These are phyloP conservation scores for Empis stercorea DNA, from an alignment of 2,888 invertebrate genomes.

Conservation along the genomic window DNA sequence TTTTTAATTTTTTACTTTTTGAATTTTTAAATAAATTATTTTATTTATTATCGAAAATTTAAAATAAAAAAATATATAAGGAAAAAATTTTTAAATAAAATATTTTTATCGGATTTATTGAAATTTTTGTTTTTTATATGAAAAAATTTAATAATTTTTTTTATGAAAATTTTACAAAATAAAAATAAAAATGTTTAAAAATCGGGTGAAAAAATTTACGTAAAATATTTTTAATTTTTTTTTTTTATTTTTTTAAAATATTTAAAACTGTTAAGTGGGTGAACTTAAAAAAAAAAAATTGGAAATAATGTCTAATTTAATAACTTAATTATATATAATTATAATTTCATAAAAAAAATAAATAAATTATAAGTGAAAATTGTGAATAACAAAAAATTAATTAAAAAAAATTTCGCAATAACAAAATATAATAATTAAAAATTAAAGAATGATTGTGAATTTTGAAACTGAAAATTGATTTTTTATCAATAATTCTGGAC, in stretches of 20 bases:
- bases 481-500: not conserved
- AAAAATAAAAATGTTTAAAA: constrained; percentile 5
- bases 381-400: constrained; percentile 6
- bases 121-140: not conserved
- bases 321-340: not conserved
- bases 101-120: not conserved
- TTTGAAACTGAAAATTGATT: no score
- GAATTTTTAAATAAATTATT: not conserved
- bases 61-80: not conserved
- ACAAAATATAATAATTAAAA: constrained; percentile 3
- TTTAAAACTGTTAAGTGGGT: no score
- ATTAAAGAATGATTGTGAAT: not conserved
- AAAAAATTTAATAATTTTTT: constrained; percentile 5
- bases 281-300: no score
- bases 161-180: not conserved
- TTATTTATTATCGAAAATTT: not conserved
- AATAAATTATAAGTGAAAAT: constrained; percentile 4
- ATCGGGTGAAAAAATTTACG: constrained; percentile 7
- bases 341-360: not conserved
- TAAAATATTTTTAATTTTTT: no score
- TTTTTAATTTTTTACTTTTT: constrained; percentile 9
- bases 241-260: no score
- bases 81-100: not conserved
- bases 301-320: no score
- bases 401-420: not conserved